Conservation (phyloP, 2,888 invertebrate genomes). For the Agrochola litura region DNA sequence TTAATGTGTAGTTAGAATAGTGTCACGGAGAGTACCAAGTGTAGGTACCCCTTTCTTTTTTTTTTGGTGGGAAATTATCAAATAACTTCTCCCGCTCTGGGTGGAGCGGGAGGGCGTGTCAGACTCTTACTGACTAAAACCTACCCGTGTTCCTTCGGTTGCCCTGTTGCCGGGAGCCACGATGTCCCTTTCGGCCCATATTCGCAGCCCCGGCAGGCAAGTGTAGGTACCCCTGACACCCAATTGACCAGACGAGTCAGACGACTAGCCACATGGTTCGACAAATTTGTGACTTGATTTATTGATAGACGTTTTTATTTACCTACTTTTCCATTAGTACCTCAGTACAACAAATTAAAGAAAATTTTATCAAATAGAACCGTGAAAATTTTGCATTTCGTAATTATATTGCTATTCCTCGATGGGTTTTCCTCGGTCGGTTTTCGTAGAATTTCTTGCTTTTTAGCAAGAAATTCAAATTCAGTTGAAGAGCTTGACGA, state of each 20-base stretch:
- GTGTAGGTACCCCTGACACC: neutral
- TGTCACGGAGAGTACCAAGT: neutral
- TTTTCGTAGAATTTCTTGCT: constrained; percentile 3
- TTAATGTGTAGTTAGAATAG: neutral
- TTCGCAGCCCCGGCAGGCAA: too few species aligned
- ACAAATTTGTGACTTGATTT: too few species aligned
- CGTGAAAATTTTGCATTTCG: neutral
- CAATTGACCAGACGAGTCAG: neutral
- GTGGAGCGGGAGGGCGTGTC: too few species aligned
- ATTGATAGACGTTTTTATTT: neutral
- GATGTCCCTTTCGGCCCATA: too few species aligned
- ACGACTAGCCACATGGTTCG: neutral
- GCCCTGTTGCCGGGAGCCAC: too few species aligned
- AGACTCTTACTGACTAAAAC: too few species aligned
- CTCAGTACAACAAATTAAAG: neutral
- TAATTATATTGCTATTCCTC: neutral
- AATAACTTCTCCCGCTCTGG: too few species aligned
- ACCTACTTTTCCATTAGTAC: neutral
- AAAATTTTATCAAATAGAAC: neutral
- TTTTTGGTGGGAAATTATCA: too few species aligned
- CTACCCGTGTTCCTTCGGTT: too few species aligned
- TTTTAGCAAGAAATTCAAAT: neutral
- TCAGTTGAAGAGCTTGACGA: neutral
- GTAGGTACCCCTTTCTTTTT: neutral
- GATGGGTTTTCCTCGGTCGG: constrained; percentile 6